Base-by-base conservation (phyloP, 1,140 invertebrate species). In the Euwallacea fornicatus region DNA sequence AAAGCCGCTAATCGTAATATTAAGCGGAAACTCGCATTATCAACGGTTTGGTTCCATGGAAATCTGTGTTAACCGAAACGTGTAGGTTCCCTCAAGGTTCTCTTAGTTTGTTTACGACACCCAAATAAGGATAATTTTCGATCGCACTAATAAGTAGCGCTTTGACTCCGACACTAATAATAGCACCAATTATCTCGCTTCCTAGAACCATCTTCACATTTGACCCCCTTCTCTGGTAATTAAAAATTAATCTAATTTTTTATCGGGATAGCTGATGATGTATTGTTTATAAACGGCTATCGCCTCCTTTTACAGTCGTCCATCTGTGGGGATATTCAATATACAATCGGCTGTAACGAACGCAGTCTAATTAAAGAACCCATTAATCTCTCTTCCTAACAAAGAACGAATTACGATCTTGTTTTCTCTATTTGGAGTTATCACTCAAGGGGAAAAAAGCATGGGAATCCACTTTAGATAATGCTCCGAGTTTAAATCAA, bases 281-380 rank as follows among this genome's bases (percentile, higher is more conserved):
- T 61, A 61, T 61, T 43, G 59, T 61, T 21, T 61, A 61, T 61
- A 61, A 42, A 42, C 8, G 42, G 21, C 21, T 33, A 64, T 64
- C 15, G 61, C 61, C 33, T 64, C 61, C 61, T 64, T 64, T 64
- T 64, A 64, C 15, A 50, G 61, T 41, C 46, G 16, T 21, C n/a
- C 61, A 64, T 64, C 61, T 64, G 61, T 21, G 33, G 46, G 43
- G 16, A 50, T 50, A 64, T 64, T 64, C 61, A 50, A 64, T 64
- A 64, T 50, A 64, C 61, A 50, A 64, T 64, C 61, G 61, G 61
- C 61, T 47, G 61, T 50, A 64, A 64, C 61, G 47, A 64, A 64
- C 61, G 47, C 61, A 64, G 43, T 64, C 47, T 64, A 64, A 64
- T 64, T 64, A 64, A 64, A 46, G 46, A 64, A 64, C 43, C 46